Percentiles rank a stretch among this genome's conserved stretches.
These are phyloP conservation scores for Ornithoptera priamus DNA, from an alignment of 2,888 invertebrate species.

Conservation along the genomic window DNA sequence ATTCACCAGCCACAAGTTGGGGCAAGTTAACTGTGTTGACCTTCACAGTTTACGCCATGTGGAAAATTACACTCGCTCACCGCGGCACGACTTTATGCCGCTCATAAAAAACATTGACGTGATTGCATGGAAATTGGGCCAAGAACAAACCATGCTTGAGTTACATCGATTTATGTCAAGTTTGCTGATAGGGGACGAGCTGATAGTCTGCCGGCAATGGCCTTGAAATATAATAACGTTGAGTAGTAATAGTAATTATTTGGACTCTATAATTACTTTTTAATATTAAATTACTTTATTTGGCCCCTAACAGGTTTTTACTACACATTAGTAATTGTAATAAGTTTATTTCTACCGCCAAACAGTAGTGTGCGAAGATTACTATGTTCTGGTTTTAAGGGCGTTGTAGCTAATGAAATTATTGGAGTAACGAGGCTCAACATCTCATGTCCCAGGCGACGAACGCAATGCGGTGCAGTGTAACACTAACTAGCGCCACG, in stretches of 20 bases:
- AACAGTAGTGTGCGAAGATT: no score
- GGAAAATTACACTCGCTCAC: conserved; percentile 52
- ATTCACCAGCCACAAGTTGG: conserved; percentile 44
- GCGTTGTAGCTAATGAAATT: no score
- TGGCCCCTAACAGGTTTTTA: no score
- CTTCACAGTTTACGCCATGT: conserved; percentile 43
- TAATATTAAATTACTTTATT: no score
- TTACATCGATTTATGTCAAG: conserved; percentile 23
- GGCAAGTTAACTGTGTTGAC: conserved; percentile 28
- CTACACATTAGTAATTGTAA: no score
- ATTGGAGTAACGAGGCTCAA: no score
- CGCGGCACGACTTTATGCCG: conserved; percentile 36
- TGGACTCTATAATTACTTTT: neutral
- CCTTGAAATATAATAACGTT: conserved; percentile 3
- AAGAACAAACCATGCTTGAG: conserved; percentile 29
- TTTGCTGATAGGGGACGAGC: conserved; percentile 3
- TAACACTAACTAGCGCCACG: no score
- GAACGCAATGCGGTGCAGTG: no score
- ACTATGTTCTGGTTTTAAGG: no score
- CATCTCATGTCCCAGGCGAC: no score
- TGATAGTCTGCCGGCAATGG: conserved; percentile 10
- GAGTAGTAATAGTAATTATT: neutral
- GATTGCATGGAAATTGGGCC: conserved; percentile 33
- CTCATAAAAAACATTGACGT: conserved; percentile 33
- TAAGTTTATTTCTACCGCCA: no score